Base-by-base conservation (phyloP, 37 sponge, comb jelly and placozoan species). In the Dysidea cf. avara region DNA sequence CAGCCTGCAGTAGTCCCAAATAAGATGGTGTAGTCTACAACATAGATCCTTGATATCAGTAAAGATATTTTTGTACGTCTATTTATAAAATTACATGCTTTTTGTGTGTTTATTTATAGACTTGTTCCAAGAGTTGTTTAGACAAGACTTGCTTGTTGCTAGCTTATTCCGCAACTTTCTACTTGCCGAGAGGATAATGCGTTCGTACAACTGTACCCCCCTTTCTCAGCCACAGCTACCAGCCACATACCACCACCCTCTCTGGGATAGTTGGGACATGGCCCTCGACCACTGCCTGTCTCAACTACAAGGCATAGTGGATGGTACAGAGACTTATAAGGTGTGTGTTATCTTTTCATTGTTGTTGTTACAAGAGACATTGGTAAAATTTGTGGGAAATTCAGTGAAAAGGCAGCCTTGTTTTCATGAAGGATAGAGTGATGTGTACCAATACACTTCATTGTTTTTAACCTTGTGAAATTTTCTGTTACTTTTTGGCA, bases 261-360 rank as follows among this genome's bases (percentile, higher is more conserved):
- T 93, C 58, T 93, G 97, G 99, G 67, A 78, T 52, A 83, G 93
- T 13, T 97, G 99, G 99, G 99, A 97, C 65, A 70, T 91, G 21
- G 91, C 95, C n/a, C 72, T 94, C 49, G 94, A 97, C 68, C 83
- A 85, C 54, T 78, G 86, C 64, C 81, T 94, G 64, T 46, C 81
- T 32, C 92, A 97, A 75, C 83, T 97, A 6, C 83, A 87, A 0
- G 68, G 51, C 17, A 43, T 90, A 0, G 11, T 77, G 38, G 81
- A 87, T 25, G 74, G 69, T 24, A 87, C 77, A 43, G 75, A 33
- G 0, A 24, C 56, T 1, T 92, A 84, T 64, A 47, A 91, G 79
- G 92, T 90, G n/a, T 32, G 54, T 12, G 11, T 20, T 2, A 36
- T 7, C 22, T 4, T 43, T 47, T 63, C 39, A 11, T 6, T 67